Base-by-base conservation (phyloP, 1,140 invertebrate species). In the Dendroctonus ponderosae region DNA sequence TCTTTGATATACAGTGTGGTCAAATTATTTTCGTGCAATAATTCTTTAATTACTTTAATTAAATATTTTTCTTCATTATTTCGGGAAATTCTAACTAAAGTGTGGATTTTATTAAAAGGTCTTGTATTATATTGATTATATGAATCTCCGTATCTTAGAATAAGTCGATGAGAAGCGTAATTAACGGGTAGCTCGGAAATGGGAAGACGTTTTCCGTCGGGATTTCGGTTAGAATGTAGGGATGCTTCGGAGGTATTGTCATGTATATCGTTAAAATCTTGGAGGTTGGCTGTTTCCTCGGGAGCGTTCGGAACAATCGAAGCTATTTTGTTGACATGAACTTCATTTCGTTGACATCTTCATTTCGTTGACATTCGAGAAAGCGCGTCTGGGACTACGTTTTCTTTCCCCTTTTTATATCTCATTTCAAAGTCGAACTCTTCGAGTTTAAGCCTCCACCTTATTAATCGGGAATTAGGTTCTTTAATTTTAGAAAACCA, bases 351-450 rank as follows among this genome's bases (percentile, higher is more conserved):
- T 60, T 59, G 43, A 51, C 40, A 51, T 66, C 49, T 41, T n/a
- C n/a, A n/a, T n/a, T n/a, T n/a, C n/a, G 57, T 15, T 58, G 54
- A 50, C 5, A 63, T 37, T 6, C 62, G 50, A 5, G 52, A 63
- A 11, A 63, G 52, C 8, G 62, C 62, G 26, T 63, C 62, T 7
- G 62, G 50, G 12, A 63, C 62, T 5, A 44, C 5, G 37, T 63
- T 63, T 63, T 63, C 49, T 43, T 63, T 63, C 14, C 59, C 59
- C n/a, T 61, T 48, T 50, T 61, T 61, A 40, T 61, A 61, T 26
- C 50, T 61, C 5, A 85, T 78, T 64, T 67, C 78, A 70, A 78
- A 82, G 37, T 81, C 70, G 71, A 79, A 84, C 60, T 81, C 77
- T 14, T 62, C 50, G 5, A 79, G 52, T 68, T 70, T 62, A 11